Percentiles rank a stretch among this genome's conserved stretches.
These are phyloP conservation scores for Lordiphosa clarofinis DNA, from an alignment of 1,140 invertebrate genomes.

Conservation along the genomic window DNA sequence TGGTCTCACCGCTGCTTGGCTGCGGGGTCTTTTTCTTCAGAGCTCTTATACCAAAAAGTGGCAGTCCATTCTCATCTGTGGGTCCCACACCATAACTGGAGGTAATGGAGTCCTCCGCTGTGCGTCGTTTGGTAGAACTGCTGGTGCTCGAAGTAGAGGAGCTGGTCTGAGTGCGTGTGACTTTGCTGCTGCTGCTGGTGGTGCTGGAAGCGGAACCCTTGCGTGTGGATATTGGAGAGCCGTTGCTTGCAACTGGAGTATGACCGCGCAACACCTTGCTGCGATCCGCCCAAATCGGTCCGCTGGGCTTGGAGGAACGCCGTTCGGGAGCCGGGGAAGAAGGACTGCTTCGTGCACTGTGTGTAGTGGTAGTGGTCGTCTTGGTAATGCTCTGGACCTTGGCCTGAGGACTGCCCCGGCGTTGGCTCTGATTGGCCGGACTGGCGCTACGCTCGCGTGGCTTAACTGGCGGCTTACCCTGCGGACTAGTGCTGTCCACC, in stretches of 20 bases:
- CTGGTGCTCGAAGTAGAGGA: conserved; percentile 75
- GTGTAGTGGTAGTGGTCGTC: conserved; percentile 19
- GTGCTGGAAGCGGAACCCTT: conserved; percentile 44
- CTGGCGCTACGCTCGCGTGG: conserved; percentile 64
- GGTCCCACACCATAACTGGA: conserved; percentile 91
- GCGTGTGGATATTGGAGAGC: conserved; percentile 6
- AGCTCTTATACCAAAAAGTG: conserved; percentile 87
- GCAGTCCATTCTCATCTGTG: conserved; percentile 88
- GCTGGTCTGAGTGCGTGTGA: conserved; percentile 38
- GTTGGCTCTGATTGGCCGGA: conserved; percentile 38
- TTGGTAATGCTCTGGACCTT: conserved; percentile 20
- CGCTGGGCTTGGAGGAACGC: conserved; percentile 40
- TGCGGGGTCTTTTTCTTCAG: conserved; percentile 83
- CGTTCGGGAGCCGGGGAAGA: conserved; percentile 21
- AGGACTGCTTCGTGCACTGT: conserved; percentile 17
- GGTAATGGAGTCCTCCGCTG: conserved; percentile 82
- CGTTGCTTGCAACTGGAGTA: conserved; percentile 7
- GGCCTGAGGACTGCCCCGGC: conserved; percentile 50
- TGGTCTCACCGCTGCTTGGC: conserved; percentile 79
- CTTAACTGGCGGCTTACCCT: conserved; percentile 61
- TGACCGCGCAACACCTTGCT: conserved; percentile 80
- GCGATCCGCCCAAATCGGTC: conserved; percentile 82
- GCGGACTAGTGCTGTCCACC: conserved; percentile 35
- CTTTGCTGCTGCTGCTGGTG: conserved; percentile 33
- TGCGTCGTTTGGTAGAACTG: conserved; percentile 38